Evolutionary conservation across 2,888 invertebrate species (phyloP).

Genomic region (Erebia ligea): DNA sequence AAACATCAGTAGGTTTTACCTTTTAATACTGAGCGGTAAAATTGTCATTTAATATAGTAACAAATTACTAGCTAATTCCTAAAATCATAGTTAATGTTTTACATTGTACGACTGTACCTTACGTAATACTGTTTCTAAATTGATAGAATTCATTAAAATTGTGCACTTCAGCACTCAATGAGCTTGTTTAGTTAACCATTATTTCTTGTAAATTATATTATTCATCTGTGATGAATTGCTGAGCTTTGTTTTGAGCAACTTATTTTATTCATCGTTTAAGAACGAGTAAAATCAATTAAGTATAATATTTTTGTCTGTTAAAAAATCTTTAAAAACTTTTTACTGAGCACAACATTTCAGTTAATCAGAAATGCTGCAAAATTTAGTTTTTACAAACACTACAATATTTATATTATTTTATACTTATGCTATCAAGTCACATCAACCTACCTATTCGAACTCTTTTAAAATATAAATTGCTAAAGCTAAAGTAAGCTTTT

Average conservation of each 20-base stretch:
- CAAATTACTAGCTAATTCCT: background rate
- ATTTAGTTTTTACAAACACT: background rate
- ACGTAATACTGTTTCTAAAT: slow-evolving; percentile 9
- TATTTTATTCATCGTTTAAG: background rate
- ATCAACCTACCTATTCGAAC: background rate
- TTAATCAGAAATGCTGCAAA: background rate
- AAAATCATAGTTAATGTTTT: background rate
- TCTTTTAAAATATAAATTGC: background rate
- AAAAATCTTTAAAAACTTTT: background rate
- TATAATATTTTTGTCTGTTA: background rate
- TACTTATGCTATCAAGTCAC: too few relatives aligned
- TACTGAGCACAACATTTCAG: background rate
- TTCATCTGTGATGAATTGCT: slow-evolving; percentile 16
- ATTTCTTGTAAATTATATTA: background rate
- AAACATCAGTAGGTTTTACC: slow-evolving; percentile 19
- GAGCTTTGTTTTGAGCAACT: slow-evolving; percentile 19
- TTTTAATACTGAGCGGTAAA: slow-evolving; percentile 70
- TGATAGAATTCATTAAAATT: background rate
- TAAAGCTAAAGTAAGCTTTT: background rate
- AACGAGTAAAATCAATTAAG: background rate
- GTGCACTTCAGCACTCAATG: background rate
- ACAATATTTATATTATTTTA: slow-evolving; percentile 1
- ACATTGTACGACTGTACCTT: background rate
- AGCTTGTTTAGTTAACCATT: background rate
- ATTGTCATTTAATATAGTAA: slow-evolving; percentile 46